phyloP scores from a whole-genome alignment of 2,888 invertebrate genomes.

The Thereva nobilitata region DNA sequence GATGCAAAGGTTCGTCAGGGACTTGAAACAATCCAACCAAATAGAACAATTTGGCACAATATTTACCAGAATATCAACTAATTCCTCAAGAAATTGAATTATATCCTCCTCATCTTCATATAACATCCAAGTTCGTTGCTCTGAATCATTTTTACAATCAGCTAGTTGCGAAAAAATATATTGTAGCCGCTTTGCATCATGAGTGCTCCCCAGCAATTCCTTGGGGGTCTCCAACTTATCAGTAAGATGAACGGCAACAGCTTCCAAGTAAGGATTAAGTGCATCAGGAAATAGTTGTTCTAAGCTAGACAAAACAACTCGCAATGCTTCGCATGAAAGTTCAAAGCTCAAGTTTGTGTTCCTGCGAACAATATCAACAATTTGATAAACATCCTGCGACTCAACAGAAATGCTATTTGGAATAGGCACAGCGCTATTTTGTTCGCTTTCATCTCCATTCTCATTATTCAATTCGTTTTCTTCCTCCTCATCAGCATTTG shows the following conservation, averaged over 20 bases:
- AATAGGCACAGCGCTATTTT: neutral
- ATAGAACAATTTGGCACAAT: neutral
- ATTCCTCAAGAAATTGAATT: slow-evolving; percentile 78
- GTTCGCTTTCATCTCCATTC: neutral
- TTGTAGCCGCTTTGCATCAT: slow-evolving; percentile 81
- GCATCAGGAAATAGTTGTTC: slow-evolving; percentile 63
- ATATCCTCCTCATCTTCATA: slow-evolving; percentile 93
- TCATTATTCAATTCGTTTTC: neutral
- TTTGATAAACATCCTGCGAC: slow-evolving; percentile 68
- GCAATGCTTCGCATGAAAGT: slow-evolving; percentile 81
- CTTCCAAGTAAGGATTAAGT: slow-evolving; percentile 65
- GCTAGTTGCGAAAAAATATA: slow-evolving; percentile 82
- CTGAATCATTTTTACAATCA: slow-evolving; percentile 90
- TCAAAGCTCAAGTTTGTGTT: slow-evolving; percentile 86
- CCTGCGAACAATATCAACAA: slow-evolving; percentile 78
- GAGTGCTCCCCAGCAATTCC: slow-evolving; percentile 71
- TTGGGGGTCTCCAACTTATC: slow-evolving; percentile 66
- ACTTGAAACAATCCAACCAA: too few species aligned
- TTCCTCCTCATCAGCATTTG: slow-evolving; percentile 38
- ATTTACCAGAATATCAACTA: slow-evolving; percentile 79
- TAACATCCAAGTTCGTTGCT: slow-evolving; percentile 93
- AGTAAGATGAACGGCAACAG: slow-evolving; percentile 64
- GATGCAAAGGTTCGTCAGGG: neutral
- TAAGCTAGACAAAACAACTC: slow-evolving; percentile 69
- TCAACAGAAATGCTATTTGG: slow-evolving; percentile 45